A percentile compares a stretch with the other conserved stretches of the same genome.
Evolutionary conservation across 2,797 vertebrate species (phyloP).

Genomic region (Eleutherodactylus coqui): DNA sequence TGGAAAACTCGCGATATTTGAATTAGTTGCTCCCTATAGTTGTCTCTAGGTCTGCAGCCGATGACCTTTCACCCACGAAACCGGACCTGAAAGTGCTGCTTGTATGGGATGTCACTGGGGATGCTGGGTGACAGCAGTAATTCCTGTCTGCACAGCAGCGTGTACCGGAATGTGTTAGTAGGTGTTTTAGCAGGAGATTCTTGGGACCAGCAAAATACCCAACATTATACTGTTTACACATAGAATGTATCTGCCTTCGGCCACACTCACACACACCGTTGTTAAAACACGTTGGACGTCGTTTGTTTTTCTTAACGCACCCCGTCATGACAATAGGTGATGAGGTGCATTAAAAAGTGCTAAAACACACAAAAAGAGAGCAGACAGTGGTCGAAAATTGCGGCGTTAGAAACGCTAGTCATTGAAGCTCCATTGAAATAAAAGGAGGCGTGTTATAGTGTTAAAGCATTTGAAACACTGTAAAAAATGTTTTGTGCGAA

Average conservation of each 20-base stretch:
- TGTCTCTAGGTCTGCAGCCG: neutral
- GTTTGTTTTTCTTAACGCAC: too few species aligned
- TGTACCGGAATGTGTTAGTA: neutral
- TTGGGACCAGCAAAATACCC: neutral
- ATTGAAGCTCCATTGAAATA: too few species aligned
- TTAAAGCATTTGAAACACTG: too few species aligned
- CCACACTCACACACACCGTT: too few species aligned
- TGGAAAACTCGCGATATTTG: conserved; percentile 4
- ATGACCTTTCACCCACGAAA: conserved; percentile 29
- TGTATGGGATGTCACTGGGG: neutral
- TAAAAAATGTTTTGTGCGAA: too few species aligned
- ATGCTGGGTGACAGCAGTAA: neutral
- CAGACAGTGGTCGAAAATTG: too few species aligned
- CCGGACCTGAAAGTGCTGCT: neutral
- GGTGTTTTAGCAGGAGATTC: neutral
- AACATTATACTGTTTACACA: neutral
- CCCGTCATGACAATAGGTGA: too few species aligned
- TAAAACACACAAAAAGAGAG: too few species aligned
- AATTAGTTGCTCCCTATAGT: conserved; percentile 27
- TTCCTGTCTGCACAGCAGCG: neutral
- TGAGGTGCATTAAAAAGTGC: too few species aligned
- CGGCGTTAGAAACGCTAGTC: too few species aligned
- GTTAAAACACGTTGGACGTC: too few species aligned
- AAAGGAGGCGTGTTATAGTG: too few species aligned
- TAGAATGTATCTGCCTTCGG: neutral